Evolutionary conservation across 2,888 invertebrate species (phyloP), one percentile per base, ranked within the genome.

Genomic region (Carpatolechia fugitivella): DNA sequence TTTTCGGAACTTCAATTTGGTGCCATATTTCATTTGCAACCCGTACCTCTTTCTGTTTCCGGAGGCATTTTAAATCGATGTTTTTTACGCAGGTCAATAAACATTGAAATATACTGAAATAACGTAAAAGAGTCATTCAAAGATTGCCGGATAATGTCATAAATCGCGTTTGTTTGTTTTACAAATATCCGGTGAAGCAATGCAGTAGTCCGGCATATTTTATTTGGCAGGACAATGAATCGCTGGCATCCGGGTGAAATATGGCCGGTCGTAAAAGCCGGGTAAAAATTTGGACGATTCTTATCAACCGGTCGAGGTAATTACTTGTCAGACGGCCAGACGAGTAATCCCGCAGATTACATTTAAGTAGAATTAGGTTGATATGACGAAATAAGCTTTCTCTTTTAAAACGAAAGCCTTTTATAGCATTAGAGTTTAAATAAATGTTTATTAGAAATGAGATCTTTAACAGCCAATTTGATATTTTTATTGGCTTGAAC

Each of bases 321-420:
- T 74, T 44, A 44, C 66, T 74, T 68, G 72, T 70, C 71, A 59
- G 60, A 63, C 60, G 56, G 65, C 61, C 62, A 66, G 62, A 63
- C 63, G 61, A 68, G 69, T 70, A 72, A 68, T 71, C 63, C 63
- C 31, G 35, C 60, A 60, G 61, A 70, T 65, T 63, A 65, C 65
- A 64, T 63, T 62, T 56, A 56, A 6, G 24, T 24, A 6, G 61
- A 70, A 72, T 69, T 64, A 67, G n/a, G n/a, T 41, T 31, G 24
- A 41, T 44, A 52, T 52, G 44, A 52, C 24, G 50, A 13, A 16
- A 5, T 35, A 31, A 49, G 35, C 49, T 35, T 31, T 49, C 49
- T 35, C 35, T 35, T 49, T 31, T 49, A 35, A 35, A 49, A 49
- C 35, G n/a, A 24, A 20, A 20, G 20, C 35, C 13, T 49, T 18